Percentiles rank a stretch among this genome's conserved stretches.
These are phyloP conservation scores for Oceanodroma tethys DNA, from an alignment of 2,113 vertebrate species.

Conservation along the genomic window DNA sequence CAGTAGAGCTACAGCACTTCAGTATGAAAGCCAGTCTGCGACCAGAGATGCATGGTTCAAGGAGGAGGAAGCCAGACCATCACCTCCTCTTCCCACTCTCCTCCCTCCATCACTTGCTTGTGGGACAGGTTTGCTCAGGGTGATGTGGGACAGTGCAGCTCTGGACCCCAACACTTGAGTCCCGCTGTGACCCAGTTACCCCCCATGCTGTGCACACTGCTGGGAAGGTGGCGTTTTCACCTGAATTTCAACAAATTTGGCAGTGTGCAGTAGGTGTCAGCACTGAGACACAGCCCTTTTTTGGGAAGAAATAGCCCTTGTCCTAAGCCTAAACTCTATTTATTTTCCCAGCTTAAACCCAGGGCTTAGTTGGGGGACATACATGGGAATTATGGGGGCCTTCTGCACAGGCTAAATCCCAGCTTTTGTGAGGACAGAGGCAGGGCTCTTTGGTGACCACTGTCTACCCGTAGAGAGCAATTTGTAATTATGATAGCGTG, in stretches of 20 bases:
- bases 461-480: neutral
- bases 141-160: fast-evolving
- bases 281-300: neutral
- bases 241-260: neutral
- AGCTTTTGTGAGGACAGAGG: neutral
- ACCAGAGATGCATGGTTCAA: fast-evolving
- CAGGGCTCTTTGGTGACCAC: neutral
- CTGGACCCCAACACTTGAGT: neutral
- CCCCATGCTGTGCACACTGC: fast-evolving
- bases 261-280: conserved; percentile 14
- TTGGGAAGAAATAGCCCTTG: neutral
- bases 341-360: neutral
- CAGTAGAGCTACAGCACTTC: neutral
- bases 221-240: neutral
- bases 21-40: neutral
- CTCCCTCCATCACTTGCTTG: neutral
- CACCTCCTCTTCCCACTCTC: neutral
- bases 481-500: neutral
- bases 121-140: neutral
- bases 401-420: neutral
- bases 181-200: neutral
- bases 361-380: fast-evolving
- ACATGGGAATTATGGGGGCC: neutral
- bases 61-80: neutral
- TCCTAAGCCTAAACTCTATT: neutral